Evolutionary conservation across 2,113 vertebrate genomes (phyloP).

Genomic region (Cisticola juncidis): DNA sequence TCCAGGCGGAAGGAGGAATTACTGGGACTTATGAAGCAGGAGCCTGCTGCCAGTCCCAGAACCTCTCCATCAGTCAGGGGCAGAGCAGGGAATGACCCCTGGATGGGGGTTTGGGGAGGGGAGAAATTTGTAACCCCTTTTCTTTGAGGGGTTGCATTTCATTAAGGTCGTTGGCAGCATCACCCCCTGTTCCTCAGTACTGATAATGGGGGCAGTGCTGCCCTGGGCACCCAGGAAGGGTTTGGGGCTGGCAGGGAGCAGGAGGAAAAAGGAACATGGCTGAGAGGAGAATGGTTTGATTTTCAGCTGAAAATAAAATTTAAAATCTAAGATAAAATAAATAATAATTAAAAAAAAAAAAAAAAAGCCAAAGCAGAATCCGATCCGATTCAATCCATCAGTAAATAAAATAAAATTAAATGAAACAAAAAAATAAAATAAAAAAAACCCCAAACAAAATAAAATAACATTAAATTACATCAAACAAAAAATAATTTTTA

Average conservation of each 20-base stretch:
- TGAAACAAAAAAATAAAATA: too few relatives aligned
- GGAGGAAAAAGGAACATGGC: accelerated
- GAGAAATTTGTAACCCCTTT: background rate
- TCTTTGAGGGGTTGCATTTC: background rate
- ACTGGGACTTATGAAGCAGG: constrained; percentile 75
- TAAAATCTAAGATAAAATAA: background rate
- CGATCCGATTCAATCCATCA: accelerated
- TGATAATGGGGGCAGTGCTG: accelerated
- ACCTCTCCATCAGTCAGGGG: constrained; percentile 72
- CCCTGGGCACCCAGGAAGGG: accelerated
- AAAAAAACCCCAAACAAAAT: background rate
- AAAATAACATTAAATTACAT: background rate
- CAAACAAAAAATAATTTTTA: too few relatives aligned
- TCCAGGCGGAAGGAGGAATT: constrained; percentile 75
- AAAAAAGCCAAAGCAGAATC: accelerated
- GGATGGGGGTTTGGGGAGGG: background rate
- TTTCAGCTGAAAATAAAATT: background rate
- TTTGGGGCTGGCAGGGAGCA: background rate
- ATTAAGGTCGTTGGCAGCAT: accelerated
- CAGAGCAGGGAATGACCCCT: constrained; percentile 69
- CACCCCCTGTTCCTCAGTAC: accelerated
- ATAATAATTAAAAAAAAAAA: background rate
- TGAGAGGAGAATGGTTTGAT: background rate
- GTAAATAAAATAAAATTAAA: too few relatives aligned
- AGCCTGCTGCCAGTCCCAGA: constrained; percentile 75